Evolutionary conservation across 2,888 invertebrate species (phyloP).

Genomic region (Brachyopa scutellaris): DNA sequence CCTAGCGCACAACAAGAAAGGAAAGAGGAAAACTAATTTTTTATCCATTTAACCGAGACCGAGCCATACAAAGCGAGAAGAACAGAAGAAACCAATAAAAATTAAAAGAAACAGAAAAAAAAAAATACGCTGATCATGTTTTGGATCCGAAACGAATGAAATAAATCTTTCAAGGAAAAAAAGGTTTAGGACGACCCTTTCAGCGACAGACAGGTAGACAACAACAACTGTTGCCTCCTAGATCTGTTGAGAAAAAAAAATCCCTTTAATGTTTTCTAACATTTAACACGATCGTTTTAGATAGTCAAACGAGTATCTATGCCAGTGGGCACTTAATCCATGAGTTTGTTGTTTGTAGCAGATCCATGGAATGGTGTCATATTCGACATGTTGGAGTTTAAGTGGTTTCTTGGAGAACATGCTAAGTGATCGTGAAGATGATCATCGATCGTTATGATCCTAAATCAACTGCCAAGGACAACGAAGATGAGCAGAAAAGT

Average conservation of each 20-base stretch:
- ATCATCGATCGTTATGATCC: slow-evolving; percentile 53
- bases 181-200: slow-evolving; percentile 49
- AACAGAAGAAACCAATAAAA: slow-evolving; percentile 71
- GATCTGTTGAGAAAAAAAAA: slow-evolving; percentile 22
- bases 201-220: slow-evolving; percentile 46
- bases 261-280: slow-evolving; percentile 52
- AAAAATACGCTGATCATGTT: slow-evolving; percentile 62
- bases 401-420: slow-evolving; percentile 62
- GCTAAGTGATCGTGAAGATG: slow-evolving; percentile 53
- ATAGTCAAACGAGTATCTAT: slow-evolving; percentile 40
- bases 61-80: slow-evolving; percentile 15
- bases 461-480: slow-evolving; percentile 62
- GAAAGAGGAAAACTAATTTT: slow-evolving; percentile 66
- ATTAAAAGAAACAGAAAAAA: slow-evolving; percentile 52
- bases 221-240: slow-evolving; percentile 58
- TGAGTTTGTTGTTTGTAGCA: slow-evolving; percentile 38
- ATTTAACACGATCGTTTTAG: slow-evolving; percentile 63
- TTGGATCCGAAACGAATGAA: slow-evolving; percentile 64
- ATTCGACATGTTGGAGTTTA: slow-evolving; percentile 63
- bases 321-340: slow-evolving; percentile 7
- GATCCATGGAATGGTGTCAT: slow-evolving; percentile 58
- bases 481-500: slow-evolving; percentile 39
- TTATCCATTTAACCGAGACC: slow-evolving; percentile 69
- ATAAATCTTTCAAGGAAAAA: slow-evolving; percentile 61
- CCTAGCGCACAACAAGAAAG: slow-evolving; percentile 22